Evolutionary conservation across 2,888 invertebrate species (phyloP).

Genomic region (Ectobius pallidus): DNA sequence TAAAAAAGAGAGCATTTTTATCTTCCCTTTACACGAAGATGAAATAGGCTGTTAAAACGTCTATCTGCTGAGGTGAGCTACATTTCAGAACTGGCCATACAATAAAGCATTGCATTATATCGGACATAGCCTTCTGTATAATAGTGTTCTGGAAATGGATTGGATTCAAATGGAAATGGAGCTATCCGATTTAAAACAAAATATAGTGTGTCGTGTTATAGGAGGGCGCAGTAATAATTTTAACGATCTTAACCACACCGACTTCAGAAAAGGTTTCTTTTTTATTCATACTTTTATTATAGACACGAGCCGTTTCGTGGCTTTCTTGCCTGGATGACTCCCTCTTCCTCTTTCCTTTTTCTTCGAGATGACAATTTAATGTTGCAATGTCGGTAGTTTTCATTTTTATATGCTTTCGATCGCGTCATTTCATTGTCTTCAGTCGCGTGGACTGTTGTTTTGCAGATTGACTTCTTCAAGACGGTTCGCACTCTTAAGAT

Average conservation of each 20-base stretch:
- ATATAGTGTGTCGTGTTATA: conserved; percentile 11
- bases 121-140: background rate
- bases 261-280: conserved; percentile 11
- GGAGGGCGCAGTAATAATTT: conserved; percentile 21
- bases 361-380: conserved; percentile 15
- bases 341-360: background rate
- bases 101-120: conserved; percentile 6
- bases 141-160: conserved; percentile 22
- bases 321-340: conserved; percentile 22
- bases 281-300: conserved; percentile 30
- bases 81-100: background rate
- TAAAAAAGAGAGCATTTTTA: background rate
- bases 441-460: too few species aligned
- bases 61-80: background rate
- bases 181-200: conserved; percentile 22
- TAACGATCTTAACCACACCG: conserved; percentile 27
- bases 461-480: too few species aligned
- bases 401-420: conserved; percentile 12
- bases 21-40: background rate
- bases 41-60: conserved; percentile 19
- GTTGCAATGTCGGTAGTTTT: conserved; percentile 17
- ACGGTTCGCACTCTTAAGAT: too few species aligned
- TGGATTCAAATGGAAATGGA: conserved; percentile 17
- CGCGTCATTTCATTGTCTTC: background rate
- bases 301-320: conserved; percentile 21